Conservation (phyloP, 2,888 invertebrate genomes). For the Clostera curtula region DNA sequence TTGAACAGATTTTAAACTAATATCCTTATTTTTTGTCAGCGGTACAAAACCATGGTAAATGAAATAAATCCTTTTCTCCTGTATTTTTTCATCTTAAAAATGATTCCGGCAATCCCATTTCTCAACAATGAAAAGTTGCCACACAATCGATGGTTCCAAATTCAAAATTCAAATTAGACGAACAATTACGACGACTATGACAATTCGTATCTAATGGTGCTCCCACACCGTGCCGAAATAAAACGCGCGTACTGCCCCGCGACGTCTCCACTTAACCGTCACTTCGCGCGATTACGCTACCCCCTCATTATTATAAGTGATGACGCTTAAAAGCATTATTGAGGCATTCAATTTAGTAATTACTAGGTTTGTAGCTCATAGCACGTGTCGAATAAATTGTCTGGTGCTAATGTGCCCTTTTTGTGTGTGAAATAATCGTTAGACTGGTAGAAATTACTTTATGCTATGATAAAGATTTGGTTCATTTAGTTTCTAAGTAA, state of each 20-base stretch:
- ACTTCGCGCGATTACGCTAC: conserved; percentile 50
- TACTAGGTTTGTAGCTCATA: conserved; percentile 48
- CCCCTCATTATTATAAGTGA: conserved; percentile 70
- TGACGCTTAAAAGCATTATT: conserved; percentile 67
- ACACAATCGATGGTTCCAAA: conserved; percentile 23
- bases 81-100: conserved; percentile 1
- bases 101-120: conserved; percentile 4
- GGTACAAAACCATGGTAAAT: too few species aligned
- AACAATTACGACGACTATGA: conserved; percentile 35
- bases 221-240: conserved; percentile 40
- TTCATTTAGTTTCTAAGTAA: too few species aligned
- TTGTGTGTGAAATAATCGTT: conserved; percentile 19
- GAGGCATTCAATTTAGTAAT: conserved; percentile 71
- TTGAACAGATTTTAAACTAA: too few species aligned
- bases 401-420: conserved; percentile 34
- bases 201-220: conserved; percentile 59
- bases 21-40: too few species aligned
- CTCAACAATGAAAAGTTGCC: conserved; percentile 4
- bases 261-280: conserved; percentile 60
- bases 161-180: conserved; percentile 44
- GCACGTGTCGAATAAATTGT: conserved; percentile 33
- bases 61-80: neutral
- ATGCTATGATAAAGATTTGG: too few species aligned
- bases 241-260: conserved; percentile 41
- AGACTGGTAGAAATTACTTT: too few species aligned